phyloP scores from a whole-genome alignment of 2,797 vertebrate genomes.

The Melanotaenia parkinsoni region DNA sequence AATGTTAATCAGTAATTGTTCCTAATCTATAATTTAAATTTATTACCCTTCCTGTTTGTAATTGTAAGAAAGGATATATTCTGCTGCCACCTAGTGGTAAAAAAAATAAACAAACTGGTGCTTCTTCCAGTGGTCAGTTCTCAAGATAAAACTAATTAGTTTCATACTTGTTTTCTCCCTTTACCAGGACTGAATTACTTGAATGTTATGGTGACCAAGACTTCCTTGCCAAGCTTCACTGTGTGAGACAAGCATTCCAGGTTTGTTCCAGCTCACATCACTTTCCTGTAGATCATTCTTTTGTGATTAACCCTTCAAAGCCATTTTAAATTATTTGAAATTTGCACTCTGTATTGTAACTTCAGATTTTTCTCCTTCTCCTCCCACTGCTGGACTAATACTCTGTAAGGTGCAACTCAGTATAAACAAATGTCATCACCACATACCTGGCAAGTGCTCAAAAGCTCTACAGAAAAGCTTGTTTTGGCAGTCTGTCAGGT shows the following conservation, averaged over 20 bases:
- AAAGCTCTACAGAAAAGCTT: not conserved
- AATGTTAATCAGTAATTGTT: not conserved
- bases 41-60: not conserved
- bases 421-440: not conserved
- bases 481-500: not conserved
- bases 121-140: not conserved
- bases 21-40: not conserved
- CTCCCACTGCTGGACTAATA: not conserved
- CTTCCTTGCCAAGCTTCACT: slow-evolving; percentile 96
- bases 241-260: slow-evolving; percentile 95
- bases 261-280: slow-evolving; percentile 72
- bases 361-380: not conserved
- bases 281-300: not conserved
- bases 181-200: slow-evolving; percentile 91
- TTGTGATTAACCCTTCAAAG: not conserved
- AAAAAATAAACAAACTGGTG: not conserved
- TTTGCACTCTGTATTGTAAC: not conserved
- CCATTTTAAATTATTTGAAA: not conserved
- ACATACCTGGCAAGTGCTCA: not conserved
- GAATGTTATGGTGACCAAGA: slow-evolving; percentile 96
- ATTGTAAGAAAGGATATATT: not conserved
- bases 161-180: slow-evolving; percentile 6
- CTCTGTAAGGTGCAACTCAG: not conserved
- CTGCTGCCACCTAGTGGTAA: not conserved
- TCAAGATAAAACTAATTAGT: not conserved